phyloP scores from a whole-genome alignment of 2,888 invertebrate species.

The Strigamia transsilvanica region DNA sequence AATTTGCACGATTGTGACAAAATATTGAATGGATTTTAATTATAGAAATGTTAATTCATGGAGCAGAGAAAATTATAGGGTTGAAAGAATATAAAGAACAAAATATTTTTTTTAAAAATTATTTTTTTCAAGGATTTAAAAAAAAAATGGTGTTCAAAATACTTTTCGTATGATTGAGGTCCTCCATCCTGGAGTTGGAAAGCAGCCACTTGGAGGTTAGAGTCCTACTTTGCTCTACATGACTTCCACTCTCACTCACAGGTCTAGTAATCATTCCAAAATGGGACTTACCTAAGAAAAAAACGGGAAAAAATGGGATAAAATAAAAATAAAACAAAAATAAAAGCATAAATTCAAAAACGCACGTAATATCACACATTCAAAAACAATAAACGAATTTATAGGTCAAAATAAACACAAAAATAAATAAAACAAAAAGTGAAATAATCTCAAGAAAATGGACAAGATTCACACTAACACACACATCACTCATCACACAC shows the following conservation, averaged over 20 bases:
- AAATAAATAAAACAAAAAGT: background rate
- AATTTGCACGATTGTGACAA: background rate
- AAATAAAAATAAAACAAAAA: constrained; percentile 10
- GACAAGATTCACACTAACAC: background rate
- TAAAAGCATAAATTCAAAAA: background rate
- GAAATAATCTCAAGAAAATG: background rate
- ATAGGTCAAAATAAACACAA: background rate
- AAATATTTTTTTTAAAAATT: background rate
- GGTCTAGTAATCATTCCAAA: constrained; percentile 48
- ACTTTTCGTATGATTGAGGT: constrained; percentile 48
- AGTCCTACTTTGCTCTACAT: constrained; percentile 52
- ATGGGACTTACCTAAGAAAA: constrained; percentile 52
- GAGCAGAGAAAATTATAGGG: background rate
- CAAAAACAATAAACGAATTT: background rate
- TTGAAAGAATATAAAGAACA: background rate
- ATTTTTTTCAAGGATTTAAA: background rate
- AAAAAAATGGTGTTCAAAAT: constrained; percentile 18
- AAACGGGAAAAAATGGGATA: constrained; percentile 16
- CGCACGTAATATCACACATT: background rate
- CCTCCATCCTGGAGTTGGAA: constrained; percentile 48
- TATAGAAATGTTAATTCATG: background rate
- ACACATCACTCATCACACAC: background rate
- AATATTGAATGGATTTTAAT: background rate
- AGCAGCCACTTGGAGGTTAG: constrained; percentile 52
- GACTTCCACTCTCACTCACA: constrained; percentile 44